Base-by-base conservation (phyloP, 2,113 vertebrate species). In the Psittacula cyanocephala region DNA sequence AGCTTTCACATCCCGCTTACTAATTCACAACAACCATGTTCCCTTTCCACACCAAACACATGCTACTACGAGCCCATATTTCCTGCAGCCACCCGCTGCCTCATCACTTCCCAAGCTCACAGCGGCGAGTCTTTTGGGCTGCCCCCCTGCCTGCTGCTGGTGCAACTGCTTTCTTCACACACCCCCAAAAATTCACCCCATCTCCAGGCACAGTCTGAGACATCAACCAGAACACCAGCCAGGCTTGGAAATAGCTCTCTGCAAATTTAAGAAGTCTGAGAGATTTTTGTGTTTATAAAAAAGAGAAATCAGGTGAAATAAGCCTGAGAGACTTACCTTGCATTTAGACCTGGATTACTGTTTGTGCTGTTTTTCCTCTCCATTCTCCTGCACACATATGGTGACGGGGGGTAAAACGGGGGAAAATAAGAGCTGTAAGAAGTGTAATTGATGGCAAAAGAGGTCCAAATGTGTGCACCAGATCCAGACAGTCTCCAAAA, bases 341-440 rank as follows among this genome's bases (percentile, higher is more conserved):
- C n/a, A 16, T 91, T 96, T 91, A 69, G 57, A 91, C 57, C 65
- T 78, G 69, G 88, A 23, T 81, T 79, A 41, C 24, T 82, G 75
- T 86, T 86, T 91, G 80, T 65, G 62, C 96, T 97, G 95, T 3
- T 94, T 96, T 94, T 96, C 69, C 49, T 96, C 93, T 93, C 86
- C 31, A 9, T 94, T 94, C 90, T 95, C 93, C 90, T 91, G 77
- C 77, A 57, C 80, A 93, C 95, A 94, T 92, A 71, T 93, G 95
- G 93, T 78, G 47, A 35, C 2, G 2, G 62, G 41, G 71, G 74
- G 62, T 74, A 63, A 70, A 39, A 81, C 37, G 28, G 44, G 20
- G 24, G 39, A 31, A 43, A 87, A 79, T 68, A 89, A 89, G 70
- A 92, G 53, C 74, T 91, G 28, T 78, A 84, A 91, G 93, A 94